phyloP scores from a whole-genome alignment of 2,888 invertebrate species.

The Campoplex capitator region DNA sequence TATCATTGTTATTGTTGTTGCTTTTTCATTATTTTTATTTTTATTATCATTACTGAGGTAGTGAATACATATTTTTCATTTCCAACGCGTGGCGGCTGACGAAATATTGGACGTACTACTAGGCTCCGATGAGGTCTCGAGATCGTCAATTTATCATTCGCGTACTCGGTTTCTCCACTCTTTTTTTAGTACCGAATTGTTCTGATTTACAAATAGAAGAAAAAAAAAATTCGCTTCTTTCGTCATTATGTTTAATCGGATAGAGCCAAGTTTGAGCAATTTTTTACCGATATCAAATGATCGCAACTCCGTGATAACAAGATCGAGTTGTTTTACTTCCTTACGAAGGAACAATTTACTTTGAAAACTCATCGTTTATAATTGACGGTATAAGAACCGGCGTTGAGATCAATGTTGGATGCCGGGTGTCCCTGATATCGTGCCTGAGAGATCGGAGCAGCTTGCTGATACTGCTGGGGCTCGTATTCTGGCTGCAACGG shows the following conservation, averaged over 20 bases:
- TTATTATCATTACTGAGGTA: constrained; percentile 61
- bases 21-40: constrained; percentile 4
- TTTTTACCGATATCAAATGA: not conserved
- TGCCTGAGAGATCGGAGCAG: constrained; percentile 61
- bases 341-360: not conserved
- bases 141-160: not conserved
- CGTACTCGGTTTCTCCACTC: not conserved
- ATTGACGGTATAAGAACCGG: constrained; percentile 90
- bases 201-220: too few relatives aligned
- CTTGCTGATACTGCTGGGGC: constrained; percentile 77
- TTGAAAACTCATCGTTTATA: constrained; percentile 87
- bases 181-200: not conserved
- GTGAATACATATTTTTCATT: constrained; percentile 47
- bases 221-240: not conserved
- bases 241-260: not conserved
- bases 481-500: constrained; percentile 82
- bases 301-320: not conserved
- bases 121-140: not conserved
- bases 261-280: not conserved
- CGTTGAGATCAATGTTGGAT: constrained; percentile 89
- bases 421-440: constrained; percentile 88
- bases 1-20: not conserved
- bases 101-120: not conserved
- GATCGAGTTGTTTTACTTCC: not conserved
- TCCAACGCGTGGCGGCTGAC: constrained; percentile 1